phyloP scores from a whole-genome alignment of 2,113 vertebrate species.

The Bubo bubo region DNA sequence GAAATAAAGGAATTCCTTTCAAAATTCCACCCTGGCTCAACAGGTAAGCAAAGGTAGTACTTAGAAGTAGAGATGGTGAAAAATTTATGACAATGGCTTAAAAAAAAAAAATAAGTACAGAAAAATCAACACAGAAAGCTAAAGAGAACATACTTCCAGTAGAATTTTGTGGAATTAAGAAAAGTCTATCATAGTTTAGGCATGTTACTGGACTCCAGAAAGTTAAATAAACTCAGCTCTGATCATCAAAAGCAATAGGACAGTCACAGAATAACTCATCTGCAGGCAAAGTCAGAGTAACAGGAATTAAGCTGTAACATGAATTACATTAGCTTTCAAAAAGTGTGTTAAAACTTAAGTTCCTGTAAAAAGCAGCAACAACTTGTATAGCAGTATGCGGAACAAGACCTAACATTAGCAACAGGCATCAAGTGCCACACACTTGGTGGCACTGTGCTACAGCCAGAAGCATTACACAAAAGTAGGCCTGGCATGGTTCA shows the following conservation, averaged over 20 bases:
- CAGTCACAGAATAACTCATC: not conserved
- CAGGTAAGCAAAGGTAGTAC: not conserved
- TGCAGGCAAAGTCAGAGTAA: not conserved
- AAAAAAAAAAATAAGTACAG: not conserved
- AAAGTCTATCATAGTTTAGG: not conserved
- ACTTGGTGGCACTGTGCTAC: slow-evolving; percentile 27
- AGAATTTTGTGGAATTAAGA: not conserved
- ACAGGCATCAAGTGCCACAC: not conserved
- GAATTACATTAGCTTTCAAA: not conserved
- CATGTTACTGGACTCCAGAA: not conserved
- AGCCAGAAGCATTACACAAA: not conserved
- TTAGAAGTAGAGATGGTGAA: accelerated
- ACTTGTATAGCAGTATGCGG: not conserved
- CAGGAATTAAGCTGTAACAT: not conserved
- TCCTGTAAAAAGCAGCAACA: not conserved
- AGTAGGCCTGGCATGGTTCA: not conserved
- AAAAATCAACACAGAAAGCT: not conserved
- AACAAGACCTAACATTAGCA: not conserved
- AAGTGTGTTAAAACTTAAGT: not conserved
- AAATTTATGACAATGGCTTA: not conserved
- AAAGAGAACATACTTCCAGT: not conserved
- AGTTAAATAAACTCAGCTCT: not conserved
- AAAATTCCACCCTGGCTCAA: not conserved
- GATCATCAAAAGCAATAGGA: not conserved
- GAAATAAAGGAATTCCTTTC: not conserved